Evolutionary conservation across 2,888 invertebrate genomes (phyloP), one percentile per base, ranked within the genome.

Genomic region (Siphlonurus alternatus): DNA sequence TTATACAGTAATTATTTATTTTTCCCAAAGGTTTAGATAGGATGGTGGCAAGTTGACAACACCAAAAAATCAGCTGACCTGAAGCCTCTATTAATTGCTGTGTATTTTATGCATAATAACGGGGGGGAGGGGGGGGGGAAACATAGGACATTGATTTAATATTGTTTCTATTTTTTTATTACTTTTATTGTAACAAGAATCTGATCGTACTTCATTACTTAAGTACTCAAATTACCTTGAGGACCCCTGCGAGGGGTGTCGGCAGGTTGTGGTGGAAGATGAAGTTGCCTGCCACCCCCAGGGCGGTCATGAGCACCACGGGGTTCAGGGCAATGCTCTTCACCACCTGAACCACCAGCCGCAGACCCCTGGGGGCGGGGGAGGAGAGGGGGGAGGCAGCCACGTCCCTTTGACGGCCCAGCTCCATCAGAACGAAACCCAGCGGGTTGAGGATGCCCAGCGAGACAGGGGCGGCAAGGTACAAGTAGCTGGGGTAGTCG

Each of bases 391-490:
- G 7, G 3, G 63, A 56, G 1, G 63, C 59, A 22, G 59, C 59
- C n/a, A n/a, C n/a, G 2, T 23, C 61, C 38, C 53, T 22, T 22
- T 62, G 38, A 20, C 65, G 56, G 66, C 83, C 80, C 60, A 94
- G 83, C 78, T 97, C 96, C 83, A 97, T 84, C 66, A 96, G 75
- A 2, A 93, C 79, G 75, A 96, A 92, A 23, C 92, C 92, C 68
- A 96, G 81, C 0, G 96, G 96, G 77, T 97, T 97, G 24, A 97
- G 78, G 70, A 96, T 86, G 1, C 92, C 89, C 67, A 97, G 78
- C 56, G 93, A 95, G 73, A 96, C 93, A 1, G 97, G 97, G 10
- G 95, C 93, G 82, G 96, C 86, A 62, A 97, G 79, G 74, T 96
- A 97, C 61, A 97, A 78, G 74, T 95, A 97, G 1, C 87, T 82